A percentile compares a stretch with the other conserved stretches of the same genome.
phyloP scores from a whole-genome alignment of 2,113 vertebrate genomes.

The Regulus satrapa region DNA sequence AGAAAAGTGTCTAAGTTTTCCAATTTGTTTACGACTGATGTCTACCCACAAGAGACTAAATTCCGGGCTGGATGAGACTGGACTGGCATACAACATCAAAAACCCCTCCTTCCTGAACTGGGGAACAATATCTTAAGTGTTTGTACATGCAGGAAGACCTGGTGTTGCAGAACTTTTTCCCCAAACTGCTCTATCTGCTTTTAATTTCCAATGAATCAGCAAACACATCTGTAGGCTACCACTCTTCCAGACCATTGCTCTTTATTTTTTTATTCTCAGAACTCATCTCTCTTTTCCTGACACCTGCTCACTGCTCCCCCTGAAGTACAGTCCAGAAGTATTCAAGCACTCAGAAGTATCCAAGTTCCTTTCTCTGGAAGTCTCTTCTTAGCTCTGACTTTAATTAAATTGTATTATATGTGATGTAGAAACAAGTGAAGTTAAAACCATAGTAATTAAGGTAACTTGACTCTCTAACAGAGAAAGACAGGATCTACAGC shows the following conservation, averaged over 20 bases:
- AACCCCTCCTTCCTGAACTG: not conserved
- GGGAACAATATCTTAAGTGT: slow-evolving; percentile 15
- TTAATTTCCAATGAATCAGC: slow-evolving; percentile 35
- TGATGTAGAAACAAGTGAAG: not conserved
- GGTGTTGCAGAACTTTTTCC: not conserved
- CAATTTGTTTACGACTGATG: slow-evolving; percentile 45
- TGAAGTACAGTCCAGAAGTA: slow-evolving; percentile 10
- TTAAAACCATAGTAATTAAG: not conserved
- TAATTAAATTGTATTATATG: not conserved
- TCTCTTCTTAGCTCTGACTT: not conserved
- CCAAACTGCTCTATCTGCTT: slow-evolving; percentile 42
- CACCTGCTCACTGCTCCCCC: slow-evolving; percentile 48
- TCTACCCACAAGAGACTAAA: slow-evolving; percentile 61
- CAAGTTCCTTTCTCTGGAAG: not conserved
- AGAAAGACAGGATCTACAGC: not conserved
- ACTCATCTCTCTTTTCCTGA: slow-evolving; percentile 19
- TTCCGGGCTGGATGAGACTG: not conserved
- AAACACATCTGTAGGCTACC: slow-evolving; percentile 6
- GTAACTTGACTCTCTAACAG: not conserved
- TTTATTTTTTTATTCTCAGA: slow-evolving; percentile 6
- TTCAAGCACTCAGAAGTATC: not conserved
- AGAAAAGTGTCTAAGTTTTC: slow-evolving; percentile 51
- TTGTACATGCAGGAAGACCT: not conserved
- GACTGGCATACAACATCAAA: slow-evolving; percentile 11
- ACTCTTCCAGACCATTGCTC: not conserved